These are phyloP conservation scores for Atta texana DNA, from an alignment of 1,140 invertebrate species.

Conservation along the genomic window DNA sequence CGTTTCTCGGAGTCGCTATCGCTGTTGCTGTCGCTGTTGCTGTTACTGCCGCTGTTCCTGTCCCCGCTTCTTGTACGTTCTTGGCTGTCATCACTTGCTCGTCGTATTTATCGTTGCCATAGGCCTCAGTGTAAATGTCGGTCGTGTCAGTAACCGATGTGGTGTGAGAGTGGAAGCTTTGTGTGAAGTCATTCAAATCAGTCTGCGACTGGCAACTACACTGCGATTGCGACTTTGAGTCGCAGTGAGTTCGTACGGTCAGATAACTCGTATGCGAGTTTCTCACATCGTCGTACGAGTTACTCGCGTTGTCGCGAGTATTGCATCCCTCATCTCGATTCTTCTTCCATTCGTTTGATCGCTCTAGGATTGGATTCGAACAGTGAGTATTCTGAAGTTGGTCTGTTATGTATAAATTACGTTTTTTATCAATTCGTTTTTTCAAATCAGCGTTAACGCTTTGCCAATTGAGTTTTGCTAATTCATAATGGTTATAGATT, in stretches of 20 bases:
- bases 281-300: conserved; percentile 22
- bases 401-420: conserved; percentile 53
- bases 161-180: conserved; percentile 71
- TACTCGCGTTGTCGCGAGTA: background rate
- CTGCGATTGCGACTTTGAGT: background rate
- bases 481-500: conserved; percentile 25
- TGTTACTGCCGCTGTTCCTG: background rate
- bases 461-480: background rate
- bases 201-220: conserved; percentile 32
- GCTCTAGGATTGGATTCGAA: conserved; percentile 7
- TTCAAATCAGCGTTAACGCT: background rate
- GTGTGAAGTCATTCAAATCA: conserved; percentile 54
- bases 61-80: background rate
- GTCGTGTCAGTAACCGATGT: conserved; percentile 45
- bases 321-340: background rate
- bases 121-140: background rate
- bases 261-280: conserved; percentile 42
- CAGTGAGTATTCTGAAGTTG: background rate
- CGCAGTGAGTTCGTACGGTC: conserved; percentile 9
- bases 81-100: background rate
- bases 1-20: background rate
- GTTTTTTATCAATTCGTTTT: conserved; percentile 53
- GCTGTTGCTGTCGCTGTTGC: background rate
- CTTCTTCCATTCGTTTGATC: background rate
- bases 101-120: background rate